Percentiles rank a stretch among this genome's conserved stretches.
These are phyloP conservation scores for Mormyrops attenuatus DNA, from an alignment of 2,797 vertebrate species.

Conservation along the genomic window DNA sequence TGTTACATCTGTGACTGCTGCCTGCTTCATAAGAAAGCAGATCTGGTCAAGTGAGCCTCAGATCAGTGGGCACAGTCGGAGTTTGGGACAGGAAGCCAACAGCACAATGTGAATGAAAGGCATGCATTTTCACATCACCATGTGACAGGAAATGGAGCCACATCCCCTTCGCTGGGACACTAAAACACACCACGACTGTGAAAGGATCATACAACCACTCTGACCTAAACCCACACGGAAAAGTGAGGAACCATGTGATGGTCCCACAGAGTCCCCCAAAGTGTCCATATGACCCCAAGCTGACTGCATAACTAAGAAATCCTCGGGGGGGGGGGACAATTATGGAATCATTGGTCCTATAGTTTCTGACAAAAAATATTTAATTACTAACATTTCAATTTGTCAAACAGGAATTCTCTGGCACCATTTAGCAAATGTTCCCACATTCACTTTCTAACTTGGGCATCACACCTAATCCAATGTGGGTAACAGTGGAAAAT, in stretches of 20 bases:
- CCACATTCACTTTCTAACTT: neutral
- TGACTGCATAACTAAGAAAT: neutral
- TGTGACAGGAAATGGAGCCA: conserved; percentile 17
- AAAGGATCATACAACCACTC: neutral
- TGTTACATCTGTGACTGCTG: neutral
- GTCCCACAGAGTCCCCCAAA: neutral
- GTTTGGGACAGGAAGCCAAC: conserved; percentile 14
- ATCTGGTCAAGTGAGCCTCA: conserved; percentile 22
- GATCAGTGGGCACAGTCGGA: conserved; percentile 7
- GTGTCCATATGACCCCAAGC: neutral
- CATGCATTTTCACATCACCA: conserved; percentile 51
- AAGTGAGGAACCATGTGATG: neutral
- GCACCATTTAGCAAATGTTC: neutral
- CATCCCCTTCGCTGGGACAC: neutral
- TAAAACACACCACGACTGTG: neutral
- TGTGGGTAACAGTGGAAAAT: neutral
- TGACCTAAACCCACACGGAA: neutral
- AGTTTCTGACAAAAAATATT: neutral
- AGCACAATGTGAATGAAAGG: conserved; percentile 22
- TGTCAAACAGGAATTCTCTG: neutral
- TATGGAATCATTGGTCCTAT: neutral
- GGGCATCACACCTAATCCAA: neutral
- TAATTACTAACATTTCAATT: neutral
- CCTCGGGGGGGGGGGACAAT: neutral
- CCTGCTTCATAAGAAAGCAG: conserved; percentile 28